A percentile compares a stretch with the other conserved stretches of the same genome.
These are phyloP conservation scores for Gallinago undulata DNA, from an alignment of 2,113 vertebrate species.

Conservation along the genomic window DNA sequence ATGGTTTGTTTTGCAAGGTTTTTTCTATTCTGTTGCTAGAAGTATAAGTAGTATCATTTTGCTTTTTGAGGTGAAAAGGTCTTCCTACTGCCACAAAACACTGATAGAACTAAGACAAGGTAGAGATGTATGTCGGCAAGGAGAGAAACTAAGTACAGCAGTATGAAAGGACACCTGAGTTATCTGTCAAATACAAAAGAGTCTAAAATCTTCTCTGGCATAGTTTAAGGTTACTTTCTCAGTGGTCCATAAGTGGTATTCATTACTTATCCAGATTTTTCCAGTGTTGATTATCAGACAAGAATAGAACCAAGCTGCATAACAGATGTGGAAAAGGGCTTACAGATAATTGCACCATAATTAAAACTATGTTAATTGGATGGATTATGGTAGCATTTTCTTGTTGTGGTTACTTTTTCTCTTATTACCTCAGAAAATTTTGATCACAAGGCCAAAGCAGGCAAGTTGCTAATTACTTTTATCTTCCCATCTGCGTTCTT, in stretches of 20 bases:
- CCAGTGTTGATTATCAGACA: background rate
- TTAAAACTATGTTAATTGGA: background rate
- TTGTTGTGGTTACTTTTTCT: background rate
- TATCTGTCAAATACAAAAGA: background rate
- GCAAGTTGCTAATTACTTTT: background rate
- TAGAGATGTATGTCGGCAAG: background rate
- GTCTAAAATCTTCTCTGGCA: background rate
- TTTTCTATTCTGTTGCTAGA: background rate
- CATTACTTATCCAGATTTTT: background rate
- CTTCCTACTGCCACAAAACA: background rate
- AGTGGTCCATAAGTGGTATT: background rate
- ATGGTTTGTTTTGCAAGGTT: background rate
- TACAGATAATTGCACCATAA: background rate
- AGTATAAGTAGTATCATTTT: background rate
- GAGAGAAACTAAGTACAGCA: background rate
- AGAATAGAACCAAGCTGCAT: background rate
- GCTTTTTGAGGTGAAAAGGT: background rate
- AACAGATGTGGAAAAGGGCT: background rate
- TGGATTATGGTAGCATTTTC: background rate
- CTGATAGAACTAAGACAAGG: background rate
- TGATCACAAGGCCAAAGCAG: background rate
- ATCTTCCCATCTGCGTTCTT: background rate
- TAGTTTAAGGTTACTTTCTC: background rate
- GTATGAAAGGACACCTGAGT: background rate
- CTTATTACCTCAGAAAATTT: background rate